Percentiles rank a stretch among this genome's conserved stretches.
These are phyloP conservation scores for Danaus melanippus DNA, from an alignment of 1,140 invertebrate genomes.

Conservation along the genomic window DNA sequence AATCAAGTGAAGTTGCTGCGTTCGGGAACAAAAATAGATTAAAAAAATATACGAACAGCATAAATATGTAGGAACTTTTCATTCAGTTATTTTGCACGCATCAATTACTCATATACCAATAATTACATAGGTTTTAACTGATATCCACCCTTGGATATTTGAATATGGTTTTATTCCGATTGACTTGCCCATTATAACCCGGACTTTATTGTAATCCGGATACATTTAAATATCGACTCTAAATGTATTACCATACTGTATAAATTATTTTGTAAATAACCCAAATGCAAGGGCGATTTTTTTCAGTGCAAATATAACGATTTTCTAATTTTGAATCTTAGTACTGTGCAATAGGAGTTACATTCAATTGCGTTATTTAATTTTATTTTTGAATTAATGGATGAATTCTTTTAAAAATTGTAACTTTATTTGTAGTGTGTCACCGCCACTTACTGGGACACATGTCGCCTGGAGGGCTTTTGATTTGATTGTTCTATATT, in stretches of 20 bases:
- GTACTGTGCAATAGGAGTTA: too few relatives aligned
- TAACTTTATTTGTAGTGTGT: conserved; percentile 70
- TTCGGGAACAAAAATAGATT: too few relatives aligned
- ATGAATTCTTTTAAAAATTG: conserved; percentile 59
- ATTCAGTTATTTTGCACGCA: conserved; percentile 27
- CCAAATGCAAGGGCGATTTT: too few relatives aligned
- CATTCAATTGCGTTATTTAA: too few relatives aligned
- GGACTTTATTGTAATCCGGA: conserved; percentile 3
- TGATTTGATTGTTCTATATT: conserved; percentile 47
- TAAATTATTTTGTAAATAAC: conserved; percentile 6
- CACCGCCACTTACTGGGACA: conserved; percentile 68
- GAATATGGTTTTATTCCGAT: conserved; percentile 63
- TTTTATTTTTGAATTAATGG: conserved; percentile 30
- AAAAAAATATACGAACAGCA: too few relatives aligned
- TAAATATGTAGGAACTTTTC: too few relatives aligned
- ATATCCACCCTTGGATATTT: conserved; percentile 60
- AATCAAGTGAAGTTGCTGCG: too few relatives aligned
- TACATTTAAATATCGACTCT: conserved; percentile 15
- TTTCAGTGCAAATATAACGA: too few relatives aligned
- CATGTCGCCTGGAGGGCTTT: conserved; percentile 66
- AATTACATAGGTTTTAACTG: conserved; percentile 69
- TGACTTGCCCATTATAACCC: conserved; percentile 40
- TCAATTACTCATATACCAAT: conserved; percentile 53
- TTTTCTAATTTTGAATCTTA: too few relatives aligned
- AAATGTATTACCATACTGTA: background rate